Evolutionary conservation across 64 coral and sea anemone species (phyloP).

Genomic region (Stichodactyla mertensii): DNA sequence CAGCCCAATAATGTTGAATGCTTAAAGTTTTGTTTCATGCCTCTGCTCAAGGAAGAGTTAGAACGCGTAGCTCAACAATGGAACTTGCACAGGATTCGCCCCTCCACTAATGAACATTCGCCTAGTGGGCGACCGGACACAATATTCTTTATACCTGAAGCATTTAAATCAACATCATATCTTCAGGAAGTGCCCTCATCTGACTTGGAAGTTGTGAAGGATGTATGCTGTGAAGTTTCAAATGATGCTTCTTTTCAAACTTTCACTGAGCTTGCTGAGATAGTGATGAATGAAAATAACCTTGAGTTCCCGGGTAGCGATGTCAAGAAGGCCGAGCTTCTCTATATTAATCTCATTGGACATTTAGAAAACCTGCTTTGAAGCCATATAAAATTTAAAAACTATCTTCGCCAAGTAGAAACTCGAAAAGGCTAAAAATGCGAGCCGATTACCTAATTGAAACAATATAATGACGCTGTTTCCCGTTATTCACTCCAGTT

Average conservation of each 20-base stretch:
- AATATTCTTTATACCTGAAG: constrained; percentile 62
- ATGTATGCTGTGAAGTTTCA: constrained; percentile 4
- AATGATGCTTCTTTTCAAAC: constrained; percentile 1
- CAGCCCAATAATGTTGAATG: constrained; percentile 40
- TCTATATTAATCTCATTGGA: constrained; percentile 28
- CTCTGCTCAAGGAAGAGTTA: constrained; percentile 45
- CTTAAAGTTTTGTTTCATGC: constrained; percentile 65
- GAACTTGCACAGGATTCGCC: constrained; percentile 59
- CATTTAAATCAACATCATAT: constrained; percentile 39
- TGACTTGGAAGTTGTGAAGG: constrained; percentile 33
- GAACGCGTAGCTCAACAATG: constrained; percentile 51
- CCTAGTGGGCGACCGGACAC: constrained; percentile 54
- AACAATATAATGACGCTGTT: too few species aligned
- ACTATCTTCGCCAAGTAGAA: too few species aligned
- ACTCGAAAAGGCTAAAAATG: too few species aligned
- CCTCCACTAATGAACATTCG: constrained; percentile 33
- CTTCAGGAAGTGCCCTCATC: constrained; percentile 30
- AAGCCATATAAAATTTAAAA: background rate
- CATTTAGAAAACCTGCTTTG: constrained; percentile 21
- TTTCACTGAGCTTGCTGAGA: constrained; percentile 35
- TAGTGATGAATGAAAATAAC: constrained; percentile 12
- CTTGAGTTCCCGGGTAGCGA: constrained; percentile 29
- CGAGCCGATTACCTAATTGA: too few species aligned
- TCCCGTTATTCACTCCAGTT: too few species aligned
- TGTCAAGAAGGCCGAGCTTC: constrained; percentile 25